Conservation (phyloP, 2,797 vertebrate genomes). For the Sebastes matsubarae region DNA sequence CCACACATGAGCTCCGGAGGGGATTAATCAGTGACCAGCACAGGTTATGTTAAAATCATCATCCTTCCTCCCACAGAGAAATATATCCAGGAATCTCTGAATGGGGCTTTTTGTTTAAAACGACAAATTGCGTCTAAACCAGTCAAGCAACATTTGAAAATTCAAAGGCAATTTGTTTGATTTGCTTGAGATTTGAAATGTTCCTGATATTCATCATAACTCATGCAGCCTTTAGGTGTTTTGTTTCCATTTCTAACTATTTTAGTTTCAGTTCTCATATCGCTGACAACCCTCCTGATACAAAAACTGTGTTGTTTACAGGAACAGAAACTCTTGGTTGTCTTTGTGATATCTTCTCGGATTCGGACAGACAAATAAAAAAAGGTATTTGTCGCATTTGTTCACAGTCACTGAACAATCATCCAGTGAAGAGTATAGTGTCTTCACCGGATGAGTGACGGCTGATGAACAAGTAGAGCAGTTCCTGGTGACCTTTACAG, state of each 20-base stretch:
- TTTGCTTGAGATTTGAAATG: neutral
- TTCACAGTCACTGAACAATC: constrained; percentile 1
- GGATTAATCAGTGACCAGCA: no score
- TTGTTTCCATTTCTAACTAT: neutral
- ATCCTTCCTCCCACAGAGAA: no score
- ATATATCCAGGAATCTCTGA: no score
- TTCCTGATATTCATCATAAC: neutral
- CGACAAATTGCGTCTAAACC: no score
- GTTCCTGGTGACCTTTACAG: constrained; percentile 30
- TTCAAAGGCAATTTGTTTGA: neutral
- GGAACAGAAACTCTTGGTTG: neutral
- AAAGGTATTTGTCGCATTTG: neutral
- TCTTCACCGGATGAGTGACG: constrained; percentile 2
- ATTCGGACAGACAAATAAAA: neutral
- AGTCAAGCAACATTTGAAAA: neutral
- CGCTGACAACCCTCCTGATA: neutral
- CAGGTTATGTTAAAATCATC: no score
- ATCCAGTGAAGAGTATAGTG: neutral
- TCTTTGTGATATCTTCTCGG: neutral
- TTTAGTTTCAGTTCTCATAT: neutral
- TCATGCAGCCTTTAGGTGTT: neutral
- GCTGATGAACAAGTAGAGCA: neutral
- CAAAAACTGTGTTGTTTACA: neutral
- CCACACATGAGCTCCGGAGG: no score
- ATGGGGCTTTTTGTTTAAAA: no score